These are phyloP conservation scores for Diprion similis DNA, from an alignment of 1,140 invertebrate species.

Conservation along the genomic window DNA sequence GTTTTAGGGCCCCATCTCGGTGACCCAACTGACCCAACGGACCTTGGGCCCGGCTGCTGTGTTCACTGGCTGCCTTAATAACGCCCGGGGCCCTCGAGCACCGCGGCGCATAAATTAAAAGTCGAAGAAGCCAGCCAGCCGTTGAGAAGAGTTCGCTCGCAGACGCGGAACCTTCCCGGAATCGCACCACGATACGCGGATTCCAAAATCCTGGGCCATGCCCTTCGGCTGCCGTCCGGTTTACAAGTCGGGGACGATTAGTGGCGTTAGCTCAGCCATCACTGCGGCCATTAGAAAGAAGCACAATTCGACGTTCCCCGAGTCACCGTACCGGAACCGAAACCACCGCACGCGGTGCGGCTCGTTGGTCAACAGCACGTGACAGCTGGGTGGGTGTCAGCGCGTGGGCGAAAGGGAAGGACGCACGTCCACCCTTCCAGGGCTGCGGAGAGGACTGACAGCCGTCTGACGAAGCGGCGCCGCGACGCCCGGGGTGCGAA, in stretches of 20 bases:
- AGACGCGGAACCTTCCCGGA: slow-evolving; percentile 37
- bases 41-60: neutral
- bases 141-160: neutral
- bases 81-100: slow-evolving; percentile 42
- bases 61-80: slow-evolving; percentile 42
- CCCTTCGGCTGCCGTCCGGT: neutral
- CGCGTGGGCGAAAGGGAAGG: slow-evolving; percentile 22
- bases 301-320: slow-evolving; percentile 14
- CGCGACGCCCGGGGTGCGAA: neutral
- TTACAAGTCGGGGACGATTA: neutral
- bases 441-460: neutral
- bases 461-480: slow-evolving; percentile 22
- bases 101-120: slow-evolving; percentile 59
- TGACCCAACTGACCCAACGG: slow-evolving; percentile 43
- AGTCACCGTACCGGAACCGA: slow-evolving; percentile 20
- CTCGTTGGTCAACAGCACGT: slow-evolving; percentile 27
- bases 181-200: slow-evolving; percentile 3
- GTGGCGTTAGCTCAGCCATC: neutral
- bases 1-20: slow-evolving; percentile 59
- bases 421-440: neutral
- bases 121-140: slow-evolving; percentile 30
- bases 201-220: too few species aligned
- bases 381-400: slow-evolving; percentile 42
- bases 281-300: slow-evolving; percentile 9
- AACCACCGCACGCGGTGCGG: slow-evolving; percentile 23